Percentiles rank a stretch among this genome's conserved stretches.
phyloP scores from a whole-genome alignment of 1,140 invertebrate species.

The Drosophila arawakana region DNA sequence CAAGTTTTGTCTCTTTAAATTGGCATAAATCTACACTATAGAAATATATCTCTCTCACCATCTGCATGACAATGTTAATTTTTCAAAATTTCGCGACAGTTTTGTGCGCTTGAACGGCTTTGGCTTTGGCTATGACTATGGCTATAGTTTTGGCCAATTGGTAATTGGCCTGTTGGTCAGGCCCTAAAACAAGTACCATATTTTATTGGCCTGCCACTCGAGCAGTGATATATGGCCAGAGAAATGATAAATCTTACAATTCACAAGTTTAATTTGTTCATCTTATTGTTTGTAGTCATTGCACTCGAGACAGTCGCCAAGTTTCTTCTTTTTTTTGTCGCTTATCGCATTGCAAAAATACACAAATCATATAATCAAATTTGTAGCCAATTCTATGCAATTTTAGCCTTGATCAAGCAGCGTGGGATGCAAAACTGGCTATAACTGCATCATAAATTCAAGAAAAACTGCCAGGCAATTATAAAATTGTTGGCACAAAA shows the following conservation, averaged over 20 bases:
- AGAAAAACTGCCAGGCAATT: slow-evolving; percentile 73
- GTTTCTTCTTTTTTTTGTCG: background rate
- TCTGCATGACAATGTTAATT: slow-evolving; percentile 66
- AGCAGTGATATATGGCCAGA: slow-evolving; percentile 62
- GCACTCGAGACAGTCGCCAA: slow-evolving; percentile 49
- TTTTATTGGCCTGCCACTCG: slow-evolving; percentile 77
- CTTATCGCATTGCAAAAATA: slow-evolving; percentile 41
- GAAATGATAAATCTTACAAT: slow-evolving; percentile 69
- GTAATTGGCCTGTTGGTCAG: slow-evolving; percentile 67
- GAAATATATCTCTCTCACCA: slow-evolving; percentile 25
- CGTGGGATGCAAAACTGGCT: slow-evolving; percentile 35
- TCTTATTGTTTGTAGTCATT: slow-evolving; percentile 30
- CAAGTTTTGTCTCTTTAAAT: slow-evolving; percentile 64
- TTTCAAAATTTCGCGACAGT: slow-evolving; percentile 79
- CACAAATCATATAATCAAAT: slow-evolving; percentile 69
- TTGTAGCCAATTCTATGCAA: slow-evolving; percentile 60
- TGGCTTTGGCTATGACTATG: slow-evolving; percentile 21
- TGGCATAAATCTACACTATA: slow-evolving; percentile 70
- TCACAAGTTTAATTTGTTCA: slow-evolving; percentile 64
- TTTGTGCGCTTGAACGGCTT: slow-evolving; percentile 48
- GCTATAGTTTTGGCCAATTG: slow-evolving; percentile 25
- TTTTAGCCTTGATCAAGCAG: slow-evolving; percentile 34
- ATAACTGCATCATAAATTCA: slow-evolving; percentile 68
- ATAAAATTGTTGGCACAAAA: slow-evolving; percentile 22
- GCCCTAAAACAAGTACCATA: slow-evolving; percentile 69